Percentiles rank a stretch among this genome's conserved stretches.
Conservation (phyloP, 1,140 invertebrate genomes). For the Bombus soroeensis region DNA sequence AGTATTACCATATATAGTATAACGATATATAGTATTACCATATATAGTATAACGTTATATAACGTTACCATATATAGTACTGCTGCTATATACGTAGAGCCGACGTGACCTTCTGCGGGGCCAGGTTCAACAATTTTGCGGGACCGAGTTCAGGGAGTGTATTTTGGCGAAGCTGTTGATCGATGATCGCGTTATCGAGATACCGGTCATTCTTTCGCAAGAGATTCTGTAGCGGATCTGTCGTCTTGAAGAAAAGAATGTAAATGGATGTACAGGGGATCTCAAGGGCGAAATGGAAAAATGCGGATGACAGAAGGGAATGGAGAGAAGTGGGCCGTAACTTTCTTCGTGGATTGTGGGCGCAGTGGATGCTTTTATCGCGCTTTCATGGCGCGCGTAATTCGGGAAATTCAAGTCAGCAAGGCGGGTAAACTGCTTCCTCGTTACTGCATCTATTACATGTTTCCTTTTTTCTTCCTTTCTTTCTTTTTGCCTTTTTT, state of each 20-base stretch:
- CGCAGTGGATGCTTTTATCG: slow-evolving; percentile 25
- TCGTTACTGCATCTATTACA: slow-evolving; percentile 46
- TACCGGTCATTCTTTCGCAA: not conserved
- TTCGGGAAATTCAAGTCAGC: slow-evolving; percentile 71
- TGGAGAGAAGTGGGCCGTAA: slow-evolving; percentile 51
- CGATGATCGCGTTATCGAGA: not conserved
- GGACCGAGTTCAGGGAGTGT: too few relatives aligned
- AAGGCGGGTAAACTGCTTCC: slow-evolving; percentile 59
- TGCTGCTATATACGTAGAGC: too few relatives aligned
- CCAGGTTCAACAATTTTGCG: too few relatives aligned
- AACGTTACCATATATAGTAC: too few relatives aligned
- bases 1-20: too few relatives aligned
- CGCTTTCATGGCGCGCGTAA: slow-evolving; percentile 54
- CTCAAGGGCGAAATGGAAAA: not conserved
- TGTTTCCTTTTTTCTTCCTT: slow-evolving; percentile 42
- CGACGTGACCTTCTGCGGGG: too few relatives aligned
- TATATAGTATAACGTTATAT: too few relatives aligned
- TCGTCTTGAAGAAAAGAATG: not conserved
- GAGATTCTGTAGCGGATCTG: too few relatives aligned
- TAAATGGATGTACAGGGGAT: not conserved
- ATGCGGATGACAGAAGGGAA: not conserved
- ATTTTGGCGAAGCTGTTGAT: not conserved
- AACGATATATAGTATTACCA: too few relatives aligned
- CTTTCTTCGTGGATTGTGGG: slow-evolving; percentile 29
- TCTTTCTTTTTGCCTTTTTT: not conserved